Evolutionary conservation across 2,113 vertebrate species (phyloP).

Genomic region (Anser brachyrhynchus): DNA sequence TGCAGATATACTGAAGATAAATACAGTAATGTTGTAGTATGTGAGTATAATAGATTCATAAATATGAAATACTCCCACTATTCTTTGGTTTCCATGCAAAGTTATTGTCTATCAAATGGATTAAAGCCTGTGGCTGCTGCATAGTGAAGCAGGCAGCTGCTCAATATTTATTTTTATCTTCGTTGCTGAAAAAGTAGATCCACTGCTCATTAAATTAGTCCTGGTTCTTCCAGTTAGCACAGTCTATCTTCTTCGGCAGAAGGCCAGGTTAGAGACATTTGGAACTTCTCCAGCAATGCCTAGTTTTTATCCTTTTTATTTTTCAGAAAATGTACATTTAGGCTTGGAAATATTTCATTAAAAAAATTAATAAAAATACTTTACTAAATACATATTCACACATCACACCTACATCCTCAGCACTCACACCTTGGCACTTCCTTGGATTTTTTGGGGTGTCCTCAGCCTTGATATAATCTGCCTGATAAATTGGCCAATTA

Average conservation of each 20-base stretch:
- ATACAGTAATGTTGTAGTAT: slow-evolving; percentile 1
- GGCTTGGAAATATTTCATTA: not conserved
- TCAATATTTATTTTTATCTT: slow-evolving; percentile 67
- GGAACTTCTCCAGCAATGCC: slow-evolving; percentile 28
- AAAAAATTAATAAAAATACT: not conserved
- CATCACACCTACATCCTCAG: not conserved
- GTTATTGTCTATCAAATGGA: slow-evolving; percentile 10
- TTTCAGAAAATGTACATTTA: not conserved
- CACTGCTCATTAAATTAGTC: slow-evolving; percentile 34
- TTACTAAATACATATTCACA: not conserved
- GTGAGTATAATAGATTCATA: not conserved
- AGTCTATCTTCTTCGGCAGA: not conserved
- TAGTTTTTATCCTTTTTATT: not conserved
- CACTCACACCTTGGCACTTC: not conserved
- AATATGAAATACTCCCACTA: slow-evolving; percentile 21
- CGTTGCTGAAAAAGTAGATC: slow-evolving; percentile 5
- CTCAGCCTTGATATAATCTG: not conserved
- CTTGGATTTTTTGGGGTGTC: slow-evolving; percentile 7
- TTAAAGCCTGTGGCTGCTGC: slow-evolving; percentile 37
- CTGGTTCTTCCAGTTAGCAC: slow-evolving; percentile 20
- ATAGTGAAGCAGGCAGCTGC: slow-evolving; percentile 40
- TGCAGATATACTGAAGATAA: slow-evolving; percentile 5
- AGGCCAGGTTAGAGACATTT: not conserved
- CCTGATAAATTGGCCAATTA: slow-evolving; percentile 38
- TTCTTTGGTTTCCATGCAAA: not conserved